Evolutionary conservation across 2,113 vertebrate species (phyloP), one percentile per base, ranked within the genome.

Genomic region (Willisornis vidua): DNA sequence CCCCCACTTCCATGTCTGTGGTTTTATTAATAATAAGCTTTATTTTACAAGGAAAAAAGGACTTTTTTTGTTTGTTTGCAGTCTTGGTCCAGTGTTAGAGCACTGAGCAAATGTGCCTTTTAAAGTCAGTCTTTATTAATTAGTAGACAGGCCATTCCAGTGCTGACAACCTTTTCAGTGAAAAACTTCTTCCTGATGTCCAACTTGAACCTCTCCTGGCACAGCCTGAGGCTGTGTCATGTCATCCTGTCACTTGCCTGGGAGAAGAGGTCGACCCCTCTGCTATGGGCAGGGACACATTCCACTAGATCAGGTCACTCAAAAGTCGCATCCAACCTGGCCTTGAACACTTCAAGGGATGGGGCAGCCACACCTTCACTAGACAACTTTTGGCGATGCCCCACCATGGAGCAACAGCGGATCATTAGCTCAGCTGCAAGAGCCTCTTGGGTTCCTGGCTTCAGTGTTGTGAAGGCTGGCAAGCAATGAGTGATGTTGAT

Each of bases 1-100:
- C 4, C 3, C 4, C 0, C 18, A 52, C 19, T 46, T 81, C 23
- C 41, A 2, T 6, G 0, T 62, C 13, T 48, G 4, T 28, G 3
- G 3, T 55, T 48, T 73, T 35, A 20, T 11, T 75, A 71, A 62
- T 66, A 75, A 37, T 24, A 7, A 57, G 4, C 4, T 74, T 3
- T n/a, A 43, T 71, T 82, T 62, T 63, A 46, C 45, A 37, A 66
- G 14, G 83, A 79, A 61, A 2, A 77, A 77, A 54, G 0, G 45
- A 13, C 22, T 51, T n/a, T 29, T 9, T 2, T 46, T 74, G 82
- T 65, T 54, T 1, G 35, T 71, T 85, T 33, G 7, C 61, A 88
- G 24, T 65, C 11, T 22, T 48, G 8, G 7, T 77, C 9, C n/a
- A 41, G 7, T 66, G 31, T 19, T 2, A 0, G 10, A 89, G 6